Conservation (phyloP, 2,888 invertebrate species). For the Cryptosula pallasiana region DNA sequence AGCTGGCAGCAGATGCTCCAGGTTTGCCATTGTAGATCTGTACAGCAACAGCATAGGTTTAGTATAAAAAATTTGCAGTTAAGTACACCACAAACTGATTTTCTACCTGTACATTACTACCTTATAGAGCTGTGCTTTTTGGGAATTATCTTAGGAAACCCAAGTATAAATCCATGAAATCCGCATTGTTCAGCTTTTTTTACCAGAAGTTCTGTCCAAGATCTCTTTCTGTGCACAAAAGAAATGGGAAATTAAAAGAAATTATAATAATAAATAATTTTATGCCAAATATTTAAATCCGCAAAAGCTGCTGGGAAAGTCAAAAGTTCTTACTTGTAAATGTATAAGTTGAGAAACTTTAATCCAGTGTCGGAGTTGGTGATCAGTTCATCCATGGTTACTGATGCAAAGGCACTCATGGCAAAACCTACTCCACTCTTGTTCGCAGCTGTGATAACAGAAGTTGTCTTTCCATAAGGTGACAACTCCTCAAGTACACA, state of each 20-base stretch:
- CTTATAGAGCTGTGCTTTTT: too few relatives aligned
- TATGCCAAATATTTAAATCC: too few relatives aligned
- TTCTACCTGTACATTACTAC: too few relatives aligned
- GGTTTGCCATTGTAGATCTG: too few relatives aligned
- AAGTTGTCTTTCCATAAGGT: background rate
- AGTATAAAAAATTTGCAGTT: too few relatives aligned
- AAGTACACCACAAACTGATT: too few relatives aligned
- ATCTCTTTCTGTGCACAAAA: background rate
- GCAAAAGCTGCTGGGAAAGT: too few relatives aligned
- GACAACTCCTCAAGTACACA: background rate
- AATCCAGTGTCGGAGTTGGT: background rate
- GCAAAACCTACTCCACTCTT: slow-evolving; percentile 37
- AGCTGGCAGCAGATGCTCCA: background rate
- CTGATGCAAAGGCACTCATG: slow-evolving; percentile 58
- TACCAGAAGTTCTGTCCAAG: slow-evolving; percentile 58
- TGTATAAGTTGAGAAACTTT: slow-evolving; percentile 6
- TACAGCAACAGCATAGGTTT: too few relatives aligned
- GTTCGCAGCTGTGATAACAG: slow-evolving; percentile 62
- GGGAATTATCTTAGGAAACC: slow-evolving; percentile 65
- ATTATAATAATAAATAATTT: too few relatives aligned
- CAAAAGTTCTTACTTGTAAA: slow-evolving; percentile 8
- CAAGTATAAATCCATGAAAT: slow-evolving; percentile 78
- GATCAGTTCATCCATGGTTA: slow-evolving; percentile 6
- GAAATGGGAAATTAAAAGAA: too few relatives aligned
- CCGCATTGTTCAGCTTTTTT: slow-evolving; percentile 72